Evolutionary conservation across 2,797 vertebrate species (phyloP).

Genomic region (Anomalospiza imberbis): DNA sequence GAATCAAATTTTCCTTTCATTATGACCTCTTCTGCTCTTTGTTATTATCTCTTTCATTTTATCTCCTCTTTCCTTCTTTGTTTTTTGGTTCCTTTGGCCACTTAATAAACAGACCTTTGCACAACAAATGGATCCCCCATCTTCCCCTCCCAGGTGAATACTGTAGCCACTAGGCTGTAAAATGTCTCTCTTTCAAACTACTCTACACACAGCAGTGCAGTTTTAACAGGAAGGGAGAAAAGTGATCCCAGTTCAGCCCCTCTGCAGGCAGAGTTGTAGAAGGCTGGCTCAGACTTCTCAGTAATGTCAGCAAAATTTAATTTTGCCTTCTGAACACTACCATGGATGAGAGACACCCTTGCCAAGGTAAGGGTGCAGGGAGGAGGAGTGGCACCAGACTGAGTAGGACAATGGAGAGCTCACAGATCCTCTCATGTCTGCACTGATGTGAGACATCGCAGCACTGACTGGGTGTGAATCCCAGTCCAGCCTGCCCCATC

Average conservation of each 20-base stretch:
- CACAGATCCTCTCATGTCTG: not conserved
- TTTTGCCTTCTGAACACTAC: not conserved
- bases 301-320: not conserved
- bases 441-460: not conserved
- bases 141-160: not conserved
- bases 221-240: not conserved
- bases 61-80: not conserved
- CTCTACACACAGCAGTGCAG: not conserved
- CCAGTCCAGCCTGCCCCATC: not conserved
- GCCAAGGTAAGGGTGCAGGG: not conserved
- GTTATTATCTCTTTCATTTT: not conserved
- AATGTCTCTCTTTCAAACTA: not conserved
- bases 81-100: not conserved
- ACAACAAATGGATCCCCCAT: not conserved
- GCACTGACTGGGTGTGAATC: not conserved
- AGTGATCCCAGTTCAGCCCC: not conserved
- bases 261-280: not conserved
- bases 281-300: not conserved
- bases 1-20: not conserved
- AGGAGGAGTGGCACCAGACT: not conserved
- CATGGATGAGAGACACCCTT: not conserved
- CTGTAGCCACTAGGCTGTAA: not conserved
- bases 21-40: not conserved
- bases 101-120: conserved; percentile 4
- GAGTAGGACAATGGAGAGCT: not conserved